These are phyloP conservation scores for Gymnarchus niloticus DNA, from an alignment of 2,113 vertebrate genomes.

Conservation along the genomic window DNA sequence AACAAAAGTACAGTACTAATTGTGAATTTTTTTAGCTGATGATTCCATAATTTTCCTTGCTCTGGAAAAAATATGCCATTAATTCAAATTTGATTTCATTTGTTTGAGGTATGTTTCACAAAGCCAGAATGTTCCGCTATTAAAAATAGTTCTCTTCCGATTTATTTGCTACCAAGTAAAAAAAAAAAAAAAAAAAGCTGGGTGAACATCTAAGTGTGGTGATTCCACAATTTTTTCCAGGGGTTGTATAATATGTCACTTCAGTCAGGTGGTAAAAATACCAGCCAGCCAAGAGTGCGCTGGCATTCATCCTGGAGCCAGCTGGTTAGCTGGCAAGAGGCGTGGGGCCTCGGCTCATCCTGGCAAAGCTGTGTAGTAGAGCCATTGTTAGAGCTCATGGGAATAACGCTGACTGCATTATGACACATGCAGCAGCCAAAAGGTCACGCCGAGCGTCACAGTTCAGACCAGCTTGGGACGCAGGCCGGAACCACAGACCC, in stretches of 20 bases:
- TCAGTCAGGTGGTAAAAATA: background rate
- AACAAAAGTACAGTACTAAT: too few relatives aligned
- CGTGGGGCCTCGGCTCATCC: background rate
- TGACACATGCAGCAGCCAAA: conserved; percentile 21
- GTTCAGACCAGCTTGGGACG: conserved; percentile 9
- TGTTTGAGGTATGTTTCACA: too few relatives aligned
- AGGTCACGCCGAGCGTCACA: background rate
- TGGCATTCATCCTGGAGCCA: background rate
- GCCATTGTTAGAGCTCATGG: background rate
- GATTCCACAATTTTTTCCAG: too few relatives aligned
- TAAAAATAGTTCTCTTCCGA: too few relatives aligned
- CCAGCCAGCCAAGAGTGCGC: background rate
- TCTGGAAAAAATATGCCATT: too few relatives aligned
- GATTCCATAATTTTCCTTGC: too few relatives aligned
- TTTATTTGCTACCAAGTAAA: too few relatives aligned
- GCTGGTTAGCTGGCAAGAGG: background rate
- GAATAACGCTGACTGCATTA: conserved; percentile 20
- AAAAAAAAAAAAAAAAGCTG: too few relatives aligned
- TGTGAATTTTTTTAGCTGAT: too few relatives aligned
- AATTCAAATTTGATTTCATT: too few relatives aligned
- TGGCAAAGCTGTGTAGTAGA: background rate
- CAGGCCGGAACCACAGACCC: background rate
- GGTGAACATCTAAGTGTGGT: too few relatives aligned
- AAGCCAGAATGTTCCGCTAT: too few relatives aligned
- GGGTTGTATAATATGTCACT: background rate